Percentiles rank a stretch among this genome's conserved stretches.
These are phyloP conservation scores for Bucorvus abyssinicus DNA, from an alignment of 2,797 vertebrate genomes.

Conservation along the genomic window DNA sequence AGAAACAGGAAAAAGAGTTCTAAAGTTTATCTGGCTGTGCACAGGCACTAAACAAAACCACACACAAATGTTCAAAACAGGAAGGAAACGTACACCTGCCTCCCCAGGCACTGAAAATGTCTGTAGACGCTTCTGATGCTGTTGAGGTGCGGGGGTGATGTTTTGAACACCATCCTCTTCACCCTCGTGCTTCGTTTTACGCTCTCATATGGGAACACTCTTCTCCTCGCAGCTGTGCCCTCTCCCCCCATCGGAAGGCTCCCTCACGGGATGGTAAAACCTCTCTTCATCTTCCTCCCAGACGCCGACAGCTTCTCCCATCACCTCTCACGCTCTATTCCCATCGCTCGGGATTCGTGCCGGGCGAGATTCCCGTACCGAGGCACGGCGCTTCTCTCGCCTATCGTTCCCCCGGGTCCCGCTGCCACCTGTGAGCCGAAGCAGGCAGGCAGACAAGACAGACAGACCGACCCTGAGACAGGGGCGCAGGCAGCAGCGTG, in stretches of 20 bases:
- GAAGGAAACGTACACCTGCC: not conserved
- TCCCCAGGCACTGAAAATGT: not conserved
- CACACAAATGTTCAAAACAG: accelerated
- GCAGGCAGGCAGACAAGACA: not conserved
- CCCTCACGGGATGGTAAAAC: not conserved
- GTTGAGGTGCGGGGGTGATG: not conserved
- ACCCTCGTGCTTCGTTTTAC: accelerated
- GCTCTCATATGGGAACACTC: accelerated
- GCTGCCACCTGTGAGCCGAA: not conserved
- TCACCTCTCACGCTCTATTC: not conserved
- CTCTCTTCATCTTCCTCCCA: not conserved
- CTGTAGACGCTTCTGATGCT: not conserved
- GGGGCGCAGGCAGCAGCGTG: too few relatives aligned
- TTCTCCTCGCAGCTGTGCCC: accelerated
- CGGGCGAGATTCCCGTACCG: too few relatives aligned
- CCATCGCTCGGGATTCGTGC: not conserved
- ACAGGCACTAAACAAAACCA: not conserved
- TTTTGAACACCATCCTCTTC: accelerated
- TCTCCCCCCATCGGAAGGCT: too few relatives aligned
- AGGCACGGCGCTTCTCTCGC: not conserved
- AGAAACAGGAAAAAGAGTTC: not conserved
- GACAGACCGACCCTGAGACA: not conserved
- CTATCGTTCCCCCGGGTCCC: not conserved
- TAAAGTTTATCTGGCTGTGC: not conserved
- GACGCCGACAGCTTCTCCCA: accelerated